These are phyloP conservation scores for Calyptommatus sinebrachiatus DNA, from an alignment of 2,113 vertebrate species.

Conservation along the genomic window DNA sequence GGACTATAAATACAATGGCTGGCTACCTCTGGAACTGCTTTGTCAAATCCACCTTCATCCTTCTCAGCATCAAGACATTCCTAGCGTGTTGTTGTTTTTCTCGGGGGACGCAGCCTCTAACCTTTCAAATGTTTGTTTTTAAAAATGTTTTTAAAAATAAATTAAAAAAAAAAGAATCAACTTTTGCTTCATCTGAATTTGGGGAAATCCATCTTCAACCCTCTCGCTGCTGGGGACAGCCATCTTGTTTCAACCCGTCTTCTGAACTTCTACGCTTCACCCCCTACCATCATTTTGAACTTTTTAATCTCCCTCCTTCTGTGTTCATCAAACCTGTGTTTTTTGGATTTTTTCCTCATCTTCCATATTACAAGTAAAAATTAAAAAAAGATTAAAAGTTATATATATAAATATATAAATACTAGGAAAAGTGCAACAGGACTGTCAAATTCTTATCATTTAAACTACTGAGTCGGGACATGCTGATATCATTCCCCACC, in stretches of 20 bases:
- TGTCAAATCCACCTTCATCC: constrained; percentile 22
- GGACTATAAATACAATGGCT: constrained; percentile 32
- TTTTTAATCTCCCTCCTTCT: constrained; percentile 38
- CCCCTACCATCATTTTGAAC: constrained; percentile 34
- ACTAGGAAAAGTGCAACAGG: constrained; percentile 18
- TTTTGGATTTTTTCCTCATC: constrained; percentile 37
- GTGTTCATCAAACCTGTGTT: constrained; percentile 42
- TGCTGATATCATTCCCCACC: constrained; percentile 8
- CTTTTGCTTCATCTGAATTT: constrained; percentile 34
- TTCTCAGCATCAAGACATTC: constrained; percentile 41
- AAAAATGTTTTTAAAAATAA: neutral
- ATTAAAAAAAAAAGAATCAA: constrained; percentile 19
- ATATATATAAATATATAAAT: constrained; percentile 33
- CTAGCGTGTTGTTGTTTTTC: constrained; percentile 32
- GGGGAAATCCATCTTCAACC: constrained; percentile 29
- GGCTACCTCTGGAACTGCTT: constrained; percentile 41
- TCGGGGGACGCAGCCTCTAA: constrained; percentile 27
- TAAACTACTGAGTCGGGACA: constrained; percentile 1
- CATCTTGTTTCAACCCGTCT: constrained; percentile 32
- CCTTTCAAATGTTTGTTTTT: constrained; percentile 24
- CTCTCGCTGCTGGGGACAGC: constrained; percentile 22
- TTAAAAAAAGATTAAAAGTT: constrained; percentile 3
- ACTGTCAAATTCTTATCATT: constrained; percentile 15
- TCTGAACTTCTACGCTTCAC: constrained; percentile 35
- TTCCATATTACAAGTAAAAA: constrained; percentile 31